Percentiles rank a stretch among this genome's conserved stretches.
Conservation (phyloP, 2,113 vertebrate genomes). For the Myrmophylax atrothorax region DNA sequence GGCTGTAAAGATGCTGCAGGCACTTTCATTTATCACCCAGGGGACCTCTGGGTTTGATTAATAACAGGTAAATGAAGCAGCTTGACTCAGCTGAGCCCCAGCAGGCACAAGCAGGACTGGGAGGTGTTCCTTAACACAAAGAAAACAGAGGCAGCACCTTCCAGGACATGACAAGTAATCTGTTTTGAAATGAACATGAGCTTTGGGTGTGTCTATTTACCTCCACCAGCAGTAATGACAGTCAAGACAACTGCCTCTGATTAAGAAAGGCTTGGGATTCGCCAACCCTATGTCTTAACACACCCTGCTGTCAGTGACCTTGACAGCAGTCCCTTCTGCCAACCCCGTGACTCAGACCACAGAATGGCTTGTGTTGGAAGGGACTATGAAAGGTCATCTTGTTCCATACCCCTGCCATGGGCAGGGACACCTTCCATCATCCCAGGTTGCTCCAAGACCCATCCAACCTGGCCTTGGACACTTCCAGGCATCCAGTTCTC, state of each 20-base stretch:
- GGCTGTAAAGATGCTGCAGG: neutral
- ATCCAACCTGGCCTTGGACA: neutral
- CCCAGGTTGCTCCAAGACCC: accelerated
- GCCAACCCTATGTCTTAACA: neutral
- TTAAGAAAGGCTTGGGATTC: neutral
- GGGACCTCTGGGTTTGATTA: neutral
- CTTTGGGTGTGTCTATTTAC: neutral
- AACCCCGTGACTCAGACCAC: accelerated
- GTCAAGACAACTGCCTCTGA: neutral
- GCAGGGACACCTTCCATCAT: neutral
- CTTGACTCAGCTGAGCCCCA: accelerated
- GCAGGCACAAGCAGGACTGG: neutral
- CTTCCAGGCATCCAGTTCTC: neutral
- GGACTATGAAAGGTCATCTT: neutral
- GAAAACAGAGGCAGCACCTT: neutral
- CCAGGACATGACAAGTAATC: neutral
- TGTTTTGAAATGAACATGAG: neutral
- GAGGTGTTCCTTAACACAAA: neutral
- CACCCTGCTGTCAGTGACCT: neutral
- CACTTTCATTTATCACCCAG: neutral
- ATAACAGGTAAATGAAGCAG: constrained; percentile 7
- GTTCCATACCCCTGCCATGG: neutral
- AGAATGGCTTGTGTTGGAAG: neutral
- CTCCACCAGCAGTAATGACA: neutral
- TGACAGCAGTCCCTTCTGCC: neutral